Evolutionary conservation across 2,888 invertebrate genomes (phyloP), one percentile per base, ranked within the genome.

Genomic region (Stenurella melanura): DNA sequence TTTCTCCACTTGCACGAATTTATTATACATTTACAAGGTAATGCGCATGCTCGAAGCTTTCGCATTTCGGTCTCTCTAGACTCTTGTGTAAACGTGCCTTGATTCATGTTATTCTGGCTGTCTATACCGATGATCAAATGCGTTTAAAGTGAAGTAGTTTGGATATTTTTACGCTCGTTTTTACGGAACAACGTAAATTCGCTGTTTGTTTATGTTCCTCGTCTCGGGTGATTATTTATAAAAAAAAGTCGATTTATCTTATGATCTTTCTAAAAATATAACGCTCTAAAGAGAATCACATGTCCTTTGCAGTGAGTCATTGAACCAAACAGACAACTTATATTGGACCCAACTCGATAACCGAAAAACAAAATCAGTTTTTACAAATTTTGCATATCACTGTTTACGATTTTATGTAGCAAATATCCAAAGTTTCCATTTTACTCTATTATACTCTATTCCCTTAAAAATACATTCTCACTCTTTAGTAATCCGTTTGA

Each of bases 81-180:
- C n/a, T n/a, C n/a, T n/a, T n/a, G n/a, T n/a, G n/a, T n/a, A n/a
- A n/a, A n/a, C 68, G 10, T 15, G 10, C 57, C 58, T 38, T 17
- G 30, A 34, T 57, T 57, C 57, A 69, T 18, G 34, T 18, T 34
- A 34, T 10, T 34, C 10, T 34, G 64, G 11, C 38, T 58, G 30
- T 68, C 38, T 69, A n/a, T n/a, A 19, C 57, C 30, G 57, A 30
- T 30, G 54, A 56, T 26, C 56, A 56, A 68, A 56, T 9, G 7
- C 19, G 54, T 30, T 57, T 11, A 69, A 69, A 58, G 15, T 12
- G 69, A 15, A 58, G 18, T 30, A 12, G 18, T 19, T 21, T 21
- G 19, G 58, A n/a, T 69, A 69, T 69, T 69, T 69, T 69, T 57
- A 69, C 57, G 19, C 38, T 10, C 58, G 58, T 69, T 69, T 69